Conservation (phyloP, 1,140 invertebrate genomes). For the Rhizoglyphus robini region DNA sequence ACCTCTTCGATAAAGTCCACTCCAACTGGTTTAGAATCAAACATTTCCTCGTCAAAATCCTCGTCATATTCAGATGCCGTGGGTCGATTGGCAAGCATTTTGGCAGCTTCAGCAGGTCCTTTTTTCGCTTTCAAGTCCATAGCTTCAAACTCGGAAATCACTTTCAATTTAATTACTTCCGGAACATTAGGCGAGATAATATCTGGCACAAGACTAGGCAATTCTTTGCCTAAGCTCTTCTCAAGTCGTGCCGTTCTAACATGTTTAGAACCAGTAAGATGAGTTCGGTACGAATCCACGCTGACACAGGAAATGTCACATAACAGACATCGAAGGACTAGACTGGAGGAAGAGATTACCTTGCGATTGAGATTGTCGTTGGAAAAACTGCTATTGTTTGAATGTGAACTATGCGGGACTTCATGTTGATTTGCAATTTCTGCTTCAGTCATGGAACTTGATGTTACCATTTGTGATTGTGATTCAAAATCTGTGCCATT, state of each 20-base stretch:
- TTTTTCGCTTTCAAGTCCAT: neutral
- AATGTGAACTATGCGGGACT: too few relatives aligned
- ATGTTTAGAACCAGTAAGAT: conserved; percentile 93
- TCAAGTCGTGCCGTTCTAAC: conserved; percentile 88
- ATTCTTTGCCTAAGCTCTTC: conserved; percentile 90
- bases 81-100: too few relatives aligned
- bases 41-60: conserved; percentile 50
- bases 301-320: conserved; percentile 97
- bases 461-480: too few relatives aligned
- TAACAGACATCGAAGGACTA: conserved; percentile 45
- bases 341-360: too few relatives aligned
- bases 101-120: neutral
- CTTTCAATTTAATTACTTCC: conserved; percentile 6
- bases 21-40: conserved; percentile 86
- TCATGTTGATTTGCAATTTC: too few relatives aligned
- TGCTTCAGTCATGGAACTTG: too few relatives aligned
- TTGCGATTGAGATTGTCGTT: too few relatives aligned
- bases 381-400: too few relatives aligned
- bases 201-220: conserved; percentile 85
- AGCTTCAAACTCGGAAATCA: neutral
- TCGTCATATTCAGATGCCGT: neutral
- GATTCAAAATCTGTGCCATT: too few relatives aligned
- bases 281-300: conserved; percentile 91
- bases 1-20: conserved; percentile 98
- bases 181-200: conserved; percentile 38